Evolutionary conservation across 2,888 invertebrate species (phyloP), one percentile per base, ranked within the genome.

Genomic region (Morpho achilles): DNA sequence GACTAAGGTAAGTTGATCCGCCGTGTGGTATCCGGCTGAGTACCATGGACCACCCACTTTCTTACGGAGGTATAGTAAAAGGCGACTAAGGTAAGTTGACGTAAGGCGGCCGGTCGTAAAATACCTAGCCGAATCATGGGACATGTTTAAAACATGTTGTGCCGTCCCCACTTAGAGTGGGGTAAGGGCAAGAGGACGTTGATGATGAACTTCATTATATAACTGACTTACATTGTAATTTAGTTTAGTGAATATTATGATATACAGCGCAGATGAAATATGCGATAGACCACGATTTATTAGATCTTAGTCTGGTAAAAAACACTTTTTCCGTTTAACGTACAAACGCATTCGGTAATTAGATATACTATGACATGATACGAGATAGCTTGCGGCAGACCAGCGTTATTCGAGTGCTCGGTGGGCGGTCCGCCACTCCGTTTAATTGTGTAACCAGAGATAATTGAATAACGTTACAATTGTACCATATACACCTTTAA

Each of bases 331-430:
- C 43, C 45, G 52, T 53, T 53, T 48, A 61, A 53, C 22, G 51
- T 50, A 61, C 61, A 46, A 23, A 45, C 45, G 55, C 63, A 56
- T 59, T 55, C 40, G 62, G 67, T 67, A 69, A 66, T 68, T 66
- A 70, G 66, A 68, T 64, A 65, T 62, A 67, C 65, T 67, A 66
- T 65, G 65, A 67, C 63, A 66, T 64, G 65, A 66, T 61, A 66
- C 63, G 64, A 65, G 67, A 67, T 61, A 65, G 67, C 61, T 61
- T 67, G 64, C 62, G 61, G 56, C 53, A 53, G 51, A 57, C 60
- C 61, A 60, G 61, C 60, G 65, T 52, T 67, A 64, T 58, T 66
- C 63, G 66, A 62, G 59, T 60, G 61, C 69, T 60, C 63, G 22
- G 67, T 71, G 67, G 67, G 68, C 66, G 68, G 69, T 70, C 68